These are phyloP conservation scores for Channa argus DNA, from an alignment of 2,113 vertebrate species.

Conservation along the genomic window DNA sequence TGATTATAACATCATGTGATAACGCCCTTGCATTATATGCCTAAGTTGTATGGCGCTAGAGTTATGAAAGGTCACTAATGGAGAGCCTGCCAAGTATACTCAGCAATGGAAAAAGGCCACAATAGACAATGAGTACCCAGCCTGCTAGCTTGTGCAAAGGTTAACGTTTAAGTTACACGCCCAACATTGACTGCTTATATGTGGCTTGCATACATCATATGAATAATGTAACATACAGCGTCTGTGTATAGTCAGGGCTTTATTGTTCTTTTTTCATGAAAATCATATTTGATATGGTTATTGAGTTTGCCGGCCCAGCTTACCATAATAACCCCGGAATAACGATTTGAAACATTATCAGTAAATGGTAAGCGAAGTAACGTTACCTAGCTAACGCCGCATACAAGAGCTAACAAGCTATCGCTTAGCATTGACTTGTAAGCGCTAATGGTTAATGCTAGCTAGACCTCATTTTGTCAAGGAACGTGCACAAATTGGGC, in stretches of 20 bases:
- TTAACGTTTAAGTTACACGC: conserved; percentile 63
- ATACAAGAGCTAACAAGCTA: conserved; percentile 45
- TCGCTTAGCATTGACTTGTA: conserved; percentile 54
- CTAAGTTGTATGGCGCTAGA: conserved; percentile 64
- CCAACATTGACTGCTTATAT: conserved; percentile 19
- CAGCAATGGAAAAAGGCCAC: conserved; percentile 54
- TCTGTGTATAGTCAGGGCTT: background rate
- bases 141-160: conserved; percentile 51
- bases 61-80: conserved; percentile 69
- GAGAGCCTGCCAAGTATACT: conserved; percentile 48
- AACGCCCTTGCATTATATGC: conserved; percentile 67
- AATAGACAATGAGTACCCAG: conserved; percentile 54
- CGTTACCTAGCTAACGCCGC: background rate
- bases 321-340: background rate
- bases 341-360: background rate
- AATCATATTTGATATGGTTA: background rate
- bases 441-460: conserved; percentile 55
- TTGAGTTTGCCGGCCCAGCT: background rate
- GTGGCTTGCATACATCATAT: conserved; percentile 22
- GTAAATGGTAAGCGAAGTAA: conserved; percentile 5
- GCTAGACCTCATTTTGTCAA: conserved; percentile 32
- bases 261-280: background rate
- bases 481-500: background rate
- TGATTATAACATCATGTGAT: conserved; percentile 66
- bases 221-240: background rate